Evolutionary conservation across 2,888 invertebrate genomes (phyloP).

Genomic region (Iphiclides podalirius): DNA sequence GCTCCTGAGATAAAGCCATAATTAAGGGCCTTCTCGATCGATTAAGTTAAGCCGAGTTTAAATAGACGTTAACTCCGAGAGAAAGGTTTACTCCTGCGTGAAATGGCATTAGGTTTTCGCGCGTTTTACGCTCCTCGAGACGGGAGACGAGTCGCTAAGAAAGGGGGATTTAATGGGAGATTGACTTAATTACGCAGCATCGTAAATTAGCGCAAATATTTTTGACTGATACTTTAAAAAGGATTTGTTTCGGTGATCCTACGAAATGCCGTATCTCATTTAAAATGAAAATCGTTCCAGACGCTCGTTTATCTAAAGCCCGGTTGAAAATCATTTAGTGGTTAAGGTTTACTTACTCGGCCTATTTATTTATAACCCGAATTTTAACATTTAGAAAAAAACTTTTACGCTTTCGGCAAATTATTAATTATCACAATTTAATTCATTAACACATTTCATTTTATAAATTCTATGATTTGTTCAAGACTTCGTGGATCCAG

Average conservation of each 20-base stretch:
- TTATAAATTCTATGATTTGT: no score
- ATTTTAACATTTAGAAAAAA: no score
- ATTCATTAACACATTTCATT: no score
- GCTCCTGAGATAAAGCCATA: constrained; percentile 77
- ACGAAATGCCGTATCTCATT: neutral
- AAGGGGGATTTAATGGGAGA: constrained; percentile 74
- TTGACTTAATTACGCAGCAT: constrained; percentile 73
- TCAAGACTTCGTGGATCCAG: no score
- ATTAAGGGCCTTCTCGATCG: constrained; percentile 79
- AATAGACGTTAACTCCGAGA: constrained; percentile 77
- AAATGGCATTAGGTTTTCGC: constrained; percentile 80
- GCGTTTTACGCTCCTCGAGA: constrained; percentile 65
- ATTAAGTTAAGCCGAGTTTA: constrained; percentile 79
- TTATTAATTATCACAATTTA: no score
- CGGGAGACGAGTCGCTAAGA: constrained; percentile 71
- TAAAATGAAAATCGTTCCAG: no score
- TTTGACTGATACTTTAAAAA: constrained; percentile 66
- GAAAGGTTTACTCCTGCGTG: constrained; percentile 80
- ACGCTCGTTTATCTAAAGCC: no score
- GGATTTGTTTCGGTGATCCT: constrained; percentile 42
- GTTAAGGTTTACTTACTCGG: no score
- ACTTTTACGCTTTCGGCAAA: no score
- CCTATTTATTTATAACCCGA: no score
- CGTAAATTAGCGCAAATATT: constrained; percentile 69
- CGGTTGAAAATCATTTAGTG: no score